Percentiles rank a stretch among this genome's conserved stretches.
Evolutionary conservation across 1,140 invertebrate genomes (phyloP).

Genomic region (Ephestia elutella): DNA sequence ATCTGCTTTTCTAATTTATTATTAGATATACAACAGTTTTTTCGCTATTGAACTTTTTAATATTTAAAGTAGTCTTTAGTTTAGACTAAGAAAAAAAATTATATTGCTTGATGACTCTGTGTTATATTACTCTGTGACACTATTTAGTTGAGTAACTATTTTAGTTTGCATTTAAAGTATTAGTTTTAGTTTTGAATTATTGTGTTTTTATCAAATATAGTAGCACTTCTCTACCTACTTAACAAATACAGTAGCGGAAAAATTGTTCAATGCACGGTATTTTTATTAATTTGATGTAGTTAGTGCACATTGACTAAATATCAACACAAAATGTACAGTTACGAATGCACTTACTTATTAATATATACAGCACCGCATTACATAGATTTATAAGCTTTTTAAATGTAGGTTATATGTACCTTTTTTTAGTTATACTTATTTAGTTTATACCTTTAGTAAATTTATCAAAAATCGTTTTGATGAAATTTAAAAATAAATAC

Average conservation of each 20-base stretch:
- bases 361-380: slow-evolving; percentile 4
- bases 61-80: no score
- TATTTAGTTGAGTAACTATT: no score
- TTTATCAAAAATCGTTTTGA: no score
- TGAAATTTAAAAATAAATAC: no score
- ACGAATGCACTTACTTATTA: slow-evolving; percentile 10
- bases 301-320: slow-evolving; percentile 13
- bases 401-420: no score
- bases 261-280: slow-evolving; percentile 1
- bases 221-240: no score
- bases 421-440: no score
- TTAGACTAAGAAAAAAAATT: no score
- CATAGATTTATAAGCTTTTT: background rate
- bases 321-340: background rate
- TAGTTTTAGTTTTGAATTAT: no score
- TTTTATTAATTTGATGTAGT: slow-evolving; percentile 7
- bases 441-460: no score
- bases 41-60: slow-evolving; percentile 9
- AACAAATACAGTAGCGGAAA: background rate
- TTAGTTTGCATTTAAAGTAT: no score
- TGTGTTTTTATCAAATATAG: no score
- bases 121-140: background rate
- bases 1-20: slow-evolving; percentile 57
- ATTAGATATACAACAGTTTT: slow-evolving; percentile 26
- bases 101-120: background rate